A percentile compares a stretch with the other conserved stretches of the same genome.
phyloP scores from a whole-genome alignment of 2,797 vertebrate genomes.

The Fundulus diaphanus region DNA sequence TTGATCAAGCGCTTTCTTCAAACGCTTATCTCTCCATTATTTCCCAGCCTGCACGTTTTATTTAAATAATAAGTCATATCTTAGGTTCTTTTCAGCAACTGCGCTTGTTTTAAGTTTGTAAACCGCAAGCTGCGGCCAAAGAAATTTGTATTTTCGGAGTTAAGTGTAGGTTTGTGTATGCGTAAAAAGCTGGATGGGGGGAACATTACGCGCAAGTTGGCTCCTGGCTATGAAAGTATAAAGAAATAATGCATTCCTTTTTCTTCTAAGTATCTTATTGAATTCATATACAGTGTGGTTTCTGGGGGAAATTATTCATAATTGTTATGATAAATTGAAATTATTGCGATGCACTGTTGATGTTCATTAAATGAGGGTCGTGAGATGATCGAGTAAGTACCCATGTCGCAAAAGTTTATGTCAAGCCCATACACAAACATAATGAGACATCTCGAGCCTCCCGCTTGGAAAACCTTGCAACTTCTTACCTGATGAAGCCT shows the following conservation, averaged over 20 bases:
- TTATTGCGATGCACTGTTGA: not conserved
- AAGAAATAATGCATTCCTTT: not conserved
- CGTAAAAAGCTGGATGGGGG: not conserved
- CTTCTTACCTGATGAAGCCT: slow-evolving; percentile 84
- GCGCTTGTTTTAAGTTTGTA: not conserved
- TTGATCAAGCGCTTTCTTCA: not conserved
- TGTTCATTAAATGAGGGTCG: not conserved
- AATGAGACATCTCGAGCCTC: slow-evolving; percentile 17
- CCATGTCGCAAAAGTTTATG: slow-evolving; percentile 50
- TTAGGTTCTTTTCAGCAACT: not conserved
- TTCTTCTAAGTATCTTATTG: not conserved
- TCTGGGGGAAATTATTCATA: not conserved
- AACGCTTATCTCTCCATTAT: too few species aligned
- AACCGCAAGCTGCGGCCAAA: too few species aligned
- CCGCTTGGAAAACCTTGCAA: not conserved
- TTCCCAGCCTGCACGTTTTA: too few species aligned
- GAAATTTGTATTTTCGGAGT: not conserved
- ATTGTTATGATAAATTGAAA: not conserved
- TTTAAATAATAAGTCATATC: not conserved
- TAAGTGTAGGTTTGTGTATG: not conserved
- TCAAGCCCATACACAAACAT: not conserved
- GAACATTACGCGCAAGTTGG: not conserved
- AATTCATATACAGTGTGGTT: not conserved
- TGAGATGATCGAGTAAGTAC: not conserved
- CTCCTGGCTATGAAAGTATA: not conserved